Evolutionary conservation across 2,888 invertebrate genomes (phyloP).

Genomic region (Ferrisia virgata): DNA sequence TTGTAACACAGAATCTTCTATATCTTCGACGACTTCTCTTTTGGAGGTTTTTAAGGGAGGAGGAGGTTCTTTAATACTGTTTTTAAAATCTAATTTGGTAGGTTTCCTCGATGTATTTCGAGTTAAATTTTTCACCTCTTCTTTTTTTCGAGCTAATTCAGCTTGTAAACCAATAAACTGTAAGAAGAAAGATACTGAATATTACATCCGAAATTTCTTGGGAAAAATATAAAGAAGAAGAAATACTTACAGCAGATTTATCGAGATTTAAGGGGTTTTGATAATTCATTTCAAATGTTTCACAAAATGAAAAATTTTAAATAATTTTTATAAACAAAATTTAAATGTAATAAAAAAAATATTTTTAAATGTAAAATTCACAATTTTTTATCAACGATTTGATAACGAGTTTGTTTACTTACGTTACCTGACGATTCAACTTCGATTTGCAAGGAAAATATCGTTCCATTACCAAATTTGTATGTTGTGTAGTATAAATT

Average conservation of each 20-base stretch:
- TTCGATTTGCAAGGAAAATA: too few relatives aligned
- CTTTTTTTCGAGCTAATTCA: conserved; percentile 80
- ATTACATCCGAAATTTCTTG: not conserved
- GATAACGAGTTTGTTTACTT: not conserved
- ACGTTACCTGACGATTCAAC: not conserved
- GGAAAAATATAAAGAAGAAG: not conserved
- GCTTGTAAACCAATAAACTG: conserved; percentile 81
- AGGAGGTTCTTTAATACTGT: conserved; percentile 35
- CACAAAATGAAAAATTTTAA: not conserved
- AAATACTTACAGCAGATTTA: not conserved
- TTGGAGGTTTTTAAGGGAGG: conserved; percentile 52
- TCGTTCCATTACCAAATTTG: too few relatives aligned
- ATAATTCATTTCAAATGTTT: not conserved
- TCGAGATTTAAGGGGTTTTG: not conserved
- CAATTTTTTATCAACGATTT: not conserved
- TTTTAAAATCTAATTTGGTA: conserved; percentile 51
- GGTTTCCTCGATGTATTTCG: not conserved
- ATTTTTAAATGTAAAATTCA: not conserved
- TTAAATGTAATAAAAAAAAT: not conserved
- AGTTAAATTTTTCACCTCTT: conserved; percentile 63
- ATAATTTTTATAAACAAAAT: not conserved
- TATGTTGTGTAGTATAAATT: too few relatives aligned
- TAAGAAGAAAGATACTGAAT: conserved; percentile 48
- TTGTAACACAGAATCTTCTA: not conserved
- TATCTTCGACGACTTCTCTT: conserved; percentile 47